Evolutionary conservation across 2,113 vertebrate species (phyloP).

Genomic region (Otolemur garnettii): DNA sequence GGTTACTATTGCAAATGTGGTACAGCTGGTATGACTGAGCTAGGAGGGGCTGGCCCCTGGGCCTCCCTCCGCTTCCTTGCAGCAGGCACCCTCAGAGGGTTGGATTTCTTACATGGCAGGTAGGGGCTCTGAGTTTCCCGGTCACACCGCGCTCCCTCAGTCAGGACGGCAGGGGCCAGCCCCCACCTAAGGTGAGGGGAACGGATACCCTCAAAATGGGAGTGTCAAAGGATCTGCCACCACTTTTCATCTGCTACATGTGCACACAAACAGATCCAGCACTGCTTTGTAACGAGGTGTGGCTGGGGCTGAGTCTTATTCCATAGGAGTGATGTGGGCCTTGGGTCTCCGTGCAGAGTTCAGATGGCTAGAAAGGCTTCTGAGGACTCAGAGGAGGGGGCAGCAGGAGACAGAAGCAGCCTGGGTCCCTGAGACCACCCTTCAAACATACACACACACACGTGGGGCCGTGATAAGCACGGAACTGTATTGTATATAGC

Average conservation of each 20-base stretch:
- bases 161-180: background rate
- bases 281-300: background rate
- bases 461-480: too few species aligned
- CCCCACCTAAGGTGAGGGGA: background rate
- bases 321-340: background rate
- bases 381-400: background rate
- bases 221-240: background rate
- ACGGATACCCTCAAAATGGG: background rate
- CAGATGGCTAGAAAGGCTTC: background rate
- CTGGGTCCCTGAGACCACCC: background rate
- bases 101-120: too few species aligned
- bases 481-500: background rate
- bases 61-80: too few species aligned
- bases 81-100: too few species aligned
- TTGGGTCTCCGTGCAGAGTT: background rate
- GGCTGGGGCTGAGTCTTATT: background rate
- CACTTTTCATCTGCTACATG: rapidly evolving
- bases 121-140: too few species aligned
- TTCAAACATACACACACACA: too few species aligned
- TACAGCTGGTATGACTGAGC: too few species aligned
- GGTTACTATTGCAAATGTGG: too few species aligned
- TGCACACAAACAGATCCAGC: rapidly evolving
- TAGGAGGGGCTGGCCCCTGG: too few species aligned
- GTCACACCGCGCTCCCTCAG: background rate
- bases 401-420: background rate